These are phyloP conservation scores for Oasisia sp. DNA, from an alignment of 2,888 invertebrate species.

Conservation along the genomic window DNA sequence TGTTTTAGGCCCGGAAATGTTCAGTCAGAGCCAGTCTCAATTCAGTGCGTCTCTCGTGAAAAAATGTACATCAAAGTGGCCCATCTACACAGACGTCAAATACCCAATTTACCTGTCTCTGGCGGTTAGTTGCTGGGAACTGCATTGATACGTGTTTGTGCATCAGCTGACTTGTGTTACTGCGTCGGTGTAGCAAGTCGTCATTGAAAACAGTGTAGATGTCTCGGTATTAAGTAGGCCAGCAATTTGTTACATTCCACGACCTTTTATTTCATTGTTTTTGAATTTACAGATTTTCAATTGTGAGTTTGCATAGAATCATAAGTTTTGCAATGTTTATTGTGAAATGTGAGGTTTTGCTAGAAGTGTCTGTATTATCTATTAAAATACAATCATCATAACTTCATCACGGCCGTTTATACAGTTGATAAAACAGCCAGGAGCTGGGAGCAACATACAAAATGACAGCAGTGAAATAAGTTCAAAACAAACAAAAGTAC, in stretches of 20 bases:
- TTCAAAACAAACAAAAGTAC: no score
- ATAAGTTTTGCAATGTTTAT: neutral
- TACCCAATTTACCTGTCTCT: slow-evolving; percentile 2
- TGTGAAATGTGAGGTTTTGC: neutral
- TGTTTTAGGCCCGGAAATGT: slow-evolving; percentile 12
- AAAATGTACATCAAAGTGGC: neutral
- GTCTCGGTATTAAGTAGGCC: neutral
- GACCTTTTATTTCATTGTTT: neutral
- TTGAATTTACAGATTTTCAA: neutral
- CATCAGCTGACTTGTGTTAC: neutral
- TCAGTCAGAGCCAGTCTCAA: neutral
- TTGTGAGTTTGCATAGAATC: neutral
- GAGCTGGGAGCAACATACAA: neutral
- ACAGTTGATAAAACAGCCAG: neutral
- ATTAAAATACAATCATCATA: neutral
- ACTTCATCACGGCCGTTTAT: neutral
- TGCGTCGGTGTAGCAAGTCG: neutral
- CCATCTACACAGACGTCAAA: neutral
- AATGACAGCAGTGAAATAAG: neutral
- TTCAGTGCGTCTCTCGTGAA: neutral
- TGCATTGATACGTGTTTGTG: neutral
- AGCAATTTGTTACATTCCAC: neutral
- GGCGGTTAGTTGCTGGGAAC: neutral
- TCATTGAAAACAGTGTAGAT: neutral
- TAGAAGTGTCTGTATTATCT: neutral